A percentile compares a stretch with the other conserved stretches of the same genome.
These are phyloP conservation scores for Drosophila macrospina DNA, from an alignment of 2,888 invertebrate species.

Conservation along the genomic window DNA sequence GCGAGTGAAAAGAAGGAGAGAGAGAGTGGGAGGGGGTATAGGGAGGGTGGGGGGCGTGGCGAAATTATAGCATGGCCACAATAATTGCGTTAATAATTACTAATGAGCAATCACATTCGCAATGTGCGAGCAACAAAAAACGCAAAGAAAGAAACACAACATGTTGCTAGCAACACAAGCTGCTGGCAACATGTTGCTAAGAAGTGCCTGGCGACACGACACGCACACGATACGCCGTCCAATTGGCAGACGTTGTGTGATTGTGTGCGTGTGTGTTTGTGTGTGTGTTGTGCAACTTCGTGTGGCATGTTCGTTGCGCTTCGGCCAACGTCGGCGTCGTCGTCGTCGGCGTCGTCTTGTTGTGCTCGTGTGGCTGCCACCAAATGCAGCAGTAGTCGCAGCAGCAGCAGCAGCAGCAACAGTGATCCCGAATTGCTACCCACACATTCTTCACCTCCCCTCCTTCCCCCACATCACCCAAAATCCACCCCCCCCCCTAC, in stretches of 20 bases:
- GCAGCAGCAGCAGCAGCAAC: conserved; percentile 24
- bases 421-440: too few species aligned
- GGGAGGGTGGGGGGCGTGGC: neutral
- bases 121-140: conserved; percentile 22
- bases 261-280: conserved; percentile 4
- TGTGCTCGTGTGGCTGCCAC: conserved; percentile 52
- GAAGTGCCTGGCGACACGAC: conserved; percentile 8
- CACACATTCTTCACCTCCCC: too few species aligned
- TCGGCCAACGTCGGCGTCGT: neutral
- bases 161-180: conserved; percentile 35
- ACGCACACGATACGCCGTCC: conserved; percentile 33
- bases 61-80: conserved; percentile 25
- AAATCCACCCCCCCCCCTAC: neutral
- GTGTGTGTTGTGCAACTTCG: conserved; percentile 16
- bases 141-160: neutral
- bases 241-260: conserved; percentile 57
- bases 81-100: conserved; percentile 69
- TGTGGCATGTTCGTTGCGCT: conserved; percentile 8
- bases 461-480: neutral
- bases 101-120: conserved; percentile 57
- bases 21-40: neutral
- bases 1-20: neutral
- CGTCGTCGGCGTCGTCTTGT: conserved; percentile 6
- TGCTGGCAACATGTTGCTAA: conserved; percentile 50
- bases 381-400: too few species aligned